phyloP scores from a whole-genome alignment of 2,888 invertebrate genomes.

The Oscheius sp. region DNA sequence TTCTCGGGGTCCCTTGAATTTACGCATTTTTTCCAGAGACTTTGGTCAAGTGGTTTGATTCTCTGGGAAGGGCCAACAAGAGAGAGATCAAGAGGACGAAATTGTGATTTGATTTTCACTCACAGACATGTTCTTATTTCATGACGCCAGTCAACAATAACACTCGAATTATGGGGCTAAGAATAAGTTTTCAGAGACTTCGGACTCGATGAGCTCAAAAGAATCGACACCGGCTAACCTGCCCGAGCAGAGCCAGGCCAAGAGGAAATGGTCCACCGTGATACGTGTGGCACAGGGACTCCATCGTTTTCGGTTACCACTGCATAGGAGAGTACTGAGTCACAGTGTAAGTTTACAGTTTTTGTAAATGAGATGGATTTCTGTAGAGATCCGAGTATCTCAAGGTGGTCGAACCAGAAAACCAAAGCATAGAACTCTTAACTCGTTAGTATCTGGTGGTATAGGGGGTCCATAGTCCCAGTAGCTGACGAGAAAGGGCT shows the following conservation, averaged over 20 bases:
- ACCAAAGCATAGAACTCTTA: too few species aligned
- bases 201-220: slow-evolving; percentile 51
- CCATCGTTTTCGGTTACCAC: slow-evolving; percentile 65
- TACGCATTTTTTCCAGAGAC: not conserved
- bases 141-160: too few species aligned
- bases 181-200: slow-evolving; percentile 31
- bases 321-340: slow-evolving; percentile 25
- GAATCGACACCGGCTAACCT: slow-evolving; percentile 53
- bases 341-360: slow-evolving; percentile 19
- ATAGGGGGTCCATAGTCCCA: too few species aligned
- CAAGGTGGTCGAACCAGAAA: not conserved
- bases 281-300: slow-evolving; percentile 68
- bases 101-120: too few species aligned
- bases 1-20: not conserved
- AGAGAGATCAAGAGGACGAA: too few species aligned
- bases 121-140: too few species aligned
- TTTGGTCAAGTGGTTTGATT: too few species aligned
- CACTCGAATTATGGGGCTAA: not conserved
- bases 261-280: slow-evolving; percentile 70
- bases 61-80: too few species aligned
- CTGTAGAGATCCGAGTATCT: not conserved
- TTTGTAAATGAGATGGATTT: too few species aligned
- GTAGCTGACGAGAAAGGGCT: too few species aligned
- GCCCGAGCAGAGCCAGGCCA: slow-evolving; percentile 51
- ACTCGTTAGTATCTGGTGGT: too few species aligned